These are phyloP conservation scores for Antennarius maculatus DNA, from an alignment of 2,797 vertebrate genomes.

Conservation along the genomic window DNA sequence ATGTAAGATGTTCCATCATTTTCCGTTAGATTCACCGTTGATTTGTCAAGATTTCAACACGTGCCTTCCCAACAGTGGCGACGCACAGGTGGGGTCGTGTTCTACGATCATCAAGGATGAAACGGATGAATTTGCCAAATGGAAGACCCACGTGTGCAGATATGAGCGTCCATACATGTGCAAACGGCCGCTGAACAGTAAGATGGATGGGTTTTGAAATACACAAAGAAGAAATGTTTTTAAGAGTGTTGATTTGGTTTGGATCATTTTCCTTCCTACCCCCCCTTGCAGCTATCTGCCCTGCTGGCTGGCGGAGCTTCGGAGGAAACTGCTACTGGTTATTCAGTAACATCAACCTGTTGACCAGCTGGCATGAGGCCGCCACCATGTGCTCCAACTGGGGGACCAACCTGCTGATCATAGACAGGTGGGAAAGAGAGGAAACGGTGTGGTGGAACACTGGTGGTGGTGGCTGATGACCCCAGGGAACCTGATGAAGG, in stretches of 20 bases:
- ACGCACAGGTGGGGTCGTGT: slow-evolving; percentile 71
- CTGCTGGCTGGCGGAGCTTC: slow-evolving; percentile 81
- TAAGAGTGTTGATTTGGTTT: neutral
- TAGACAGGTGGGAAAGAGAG: slow-evolving; percentile 73
- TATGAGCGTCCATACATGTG: slow-evolving; percentile 83
- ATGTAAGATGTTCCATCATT: slow-evolving; percentile 54
- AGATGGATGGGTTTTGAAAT: slow-evolving; percentile 26
- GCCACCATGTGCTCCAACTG: slow-evolving; percentile 62
- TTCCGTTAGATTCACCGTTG: neutral
- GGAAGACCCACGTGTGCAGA: slow-evolving; percentile 77
- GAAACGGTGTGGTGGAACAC: too few species aligned
- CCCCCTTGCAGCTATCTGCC: slow-evolving; percentile 76
- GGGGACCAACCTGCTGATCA: slow-evolving; percentile 74
- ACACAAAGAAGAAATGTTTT: neutral
- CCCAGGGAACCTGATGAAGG: too few species aligned
- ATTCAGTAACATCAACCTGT: slow-evolving; percentile 76
- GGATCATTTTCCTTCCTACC: neutral
- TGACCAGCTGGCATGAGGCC: slow-evolving; percentile 83
- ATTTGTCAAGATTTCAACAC: neutral
- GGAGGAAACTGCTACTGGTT: slow-evolving; percentile 82
- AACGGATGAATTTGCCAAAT: slow-evolving; percentile 70
- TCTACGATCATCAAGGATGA: slow-evolving; percentile 70
- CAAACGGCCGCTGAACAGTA: slow-evolving; percentile 82
- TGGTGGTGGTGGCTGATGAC: too few species aligned
- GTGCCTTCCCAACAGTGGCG: slow-evolving; percentile 66